Conservation (phyloP, 1,140 invertebrate genomes). For the Gonioctena quinquepunctata region DNA sequence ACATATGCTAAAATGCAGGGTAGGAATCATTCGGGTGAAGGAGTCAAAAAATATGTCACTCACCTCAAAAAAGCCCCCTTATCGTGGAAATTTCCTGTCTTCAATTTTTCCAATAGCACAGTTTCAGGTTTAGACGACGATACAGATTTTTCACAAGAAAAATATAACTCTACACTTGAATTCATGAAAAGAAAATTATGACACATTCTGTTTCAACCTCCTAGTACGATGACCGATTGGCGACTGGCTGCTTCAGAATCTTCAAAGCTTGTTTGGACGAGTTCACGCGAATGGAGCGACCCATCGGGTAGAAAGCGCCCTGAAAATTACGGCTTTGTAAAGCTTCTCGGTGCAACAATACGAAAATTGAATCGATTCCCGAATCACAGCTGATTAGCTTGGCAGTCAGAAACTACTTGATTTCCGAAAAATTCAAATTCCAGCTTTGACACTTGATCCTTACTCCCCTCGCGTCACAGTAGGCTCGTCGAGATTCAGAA, state of each 20-base stretch:
- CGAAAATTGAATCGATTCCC: too few relatives aligned
- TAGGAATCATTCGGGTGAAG: neutral
- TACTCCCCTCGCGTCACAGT: slow-evolving; percentile 4
- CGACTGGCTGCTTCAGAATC: slow-evolving; percentile 54
- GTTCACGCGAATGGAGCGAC: slow-evolving; percentile 43
- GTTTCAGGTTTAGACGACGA: slow-evolving; percentile 25
- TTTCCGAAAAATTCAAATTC: neutral
- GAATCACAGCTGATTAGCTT: too few relatives aligned
- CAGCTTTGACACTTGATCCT: neutral
- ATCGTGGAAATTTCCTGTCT: slow-evolving; percentile 28
- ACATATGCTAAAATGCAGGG: neutral
- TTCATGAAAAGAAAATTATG: slow-evolving; percentile 53
- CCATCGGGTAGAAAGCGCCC: slow-evolving; percentile 12
- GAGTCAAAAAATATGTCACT: slow-evolving; percentile 51
- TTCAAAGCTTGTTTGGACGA: slow-evolving; percentile 56
- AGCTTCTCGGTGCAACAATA: neutral
- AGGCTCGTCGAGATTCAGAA: slow-evolving; percentile 3
- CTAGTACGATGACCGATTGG: slow-evolving; percentile 51
- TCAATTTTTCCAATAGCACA: slow-evolving; percentile 34
- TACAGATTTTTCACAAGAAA: slow-evolving; percentile 42
- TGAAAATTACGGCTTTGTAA: neutral
- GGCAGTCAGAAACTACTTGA: neutral
- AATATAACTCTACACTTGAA: slow-evolving; percentile 46
- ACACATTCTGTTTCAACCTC: slow-evolving; percentile 55
- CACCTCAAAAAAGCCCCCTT: slow-evolving; percentile 50